Conservation (phyloP, 2,113 vertebrate genomes). For the Sylvietta virens region DNA sequence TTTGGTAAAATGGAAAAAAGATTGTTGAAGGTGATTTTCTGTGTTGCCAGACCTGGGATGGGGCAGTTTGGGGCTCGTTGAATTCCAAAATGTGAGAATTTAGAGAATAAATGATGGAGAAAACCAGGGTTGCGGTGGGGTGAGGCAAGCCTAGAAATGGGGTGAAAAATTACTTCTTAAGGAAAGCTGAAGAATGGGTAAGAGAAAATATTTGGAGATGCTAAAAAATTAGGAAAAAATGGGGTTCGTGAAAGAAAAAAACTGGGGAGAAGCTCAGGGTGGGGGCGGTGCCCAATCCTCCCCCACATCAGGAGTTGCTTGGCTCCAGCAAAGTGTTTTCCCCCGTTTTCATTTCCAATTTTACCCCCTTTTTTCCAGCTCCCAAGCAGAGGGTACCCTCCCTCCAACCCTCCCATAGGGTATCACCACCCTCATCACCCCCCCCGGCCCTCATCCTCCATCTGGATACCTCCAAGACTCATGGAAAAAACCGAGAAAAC, state of each 20-base stretch:
- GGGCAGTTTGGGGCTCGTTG: rapidly evolving
- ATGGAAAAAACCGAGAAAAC: neutral
- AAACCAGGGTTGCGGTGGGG: rapidly evolving
- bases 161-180: neutral
- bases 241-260: neutral
- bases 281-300: neutral
- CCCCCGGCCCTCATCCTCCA: neutral
- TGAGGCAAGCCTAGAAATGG: neutral
- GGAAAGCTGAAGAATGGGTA: neutral
- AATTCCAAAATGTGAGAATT: neutral
- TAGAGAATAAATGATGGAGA: neutral
- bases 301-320: neutral
- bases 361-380: neutral
- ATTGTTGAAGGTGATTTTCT: neutral
- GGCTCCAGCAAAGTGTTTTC: neutral
- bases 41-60: rapidly evolving
- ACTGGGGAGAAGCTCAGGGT: neutral
- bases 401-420: neutral
- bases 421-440: neutral
- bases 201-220: neutral
- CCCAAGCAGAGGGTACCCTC: neutral
- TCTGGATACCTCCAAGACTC: neutral
- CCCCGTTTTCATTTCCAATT: neutral
- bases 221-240: neutral
- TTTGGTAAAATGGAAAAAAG: neutral